Conservation (phyloP, 2,888 invertebrate genomes). For the Erebia epiphron region DNA sequence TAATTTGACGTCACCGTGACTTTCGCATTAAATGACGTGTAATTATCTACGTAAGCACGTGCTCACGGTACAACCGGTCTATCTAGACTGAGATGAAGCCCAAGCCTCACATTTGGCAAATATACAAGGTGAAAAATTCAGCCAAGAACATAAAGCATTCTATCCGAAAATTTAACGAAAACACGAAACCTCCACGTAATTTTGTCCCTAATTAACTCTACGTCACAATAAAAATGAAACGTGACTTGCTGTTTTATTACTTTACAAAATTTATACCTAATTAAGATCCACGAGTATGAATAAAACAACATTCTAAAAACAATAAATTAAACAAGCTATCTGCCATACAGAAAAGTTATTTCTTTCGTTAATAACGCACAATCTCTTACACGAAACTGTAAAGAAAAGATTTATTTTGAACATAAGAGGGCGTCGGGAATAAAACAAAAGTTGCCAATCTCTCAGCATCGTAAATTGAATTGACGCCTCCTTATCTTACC, state of each 20-base stretch:
- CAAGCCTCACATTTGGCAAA: slow-evolving; percentile 62
- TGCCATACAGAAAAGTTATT: background rate
- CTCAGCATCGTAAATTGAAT: slow-evolving; percentile 6
- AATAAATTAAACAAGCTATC: background rate
- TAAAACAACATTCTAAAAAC: background rate
- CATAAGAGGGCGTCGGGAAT: background rate
- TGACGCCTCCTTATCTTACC: background rate
- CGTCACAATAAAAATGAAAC: slow-evolving; percentile 24
- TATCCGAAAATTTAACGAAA: slow-evolving; percentile 31
- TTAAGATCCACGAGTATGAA: background rate
- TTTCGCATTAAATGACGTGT: slow-evolving; percentile 15
- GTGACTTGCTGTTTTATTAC: slow-evolving; percentile 18
- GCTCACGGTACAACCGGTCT: slow-evolving; percentile 64
- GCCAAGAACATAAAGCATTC: slow-evolving; percentile 57
- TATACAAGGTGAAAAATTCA: slow-evolving; percentile 63
- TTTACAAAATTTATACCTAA: slow-evolving; percentile 7
- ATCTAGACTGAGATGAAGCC: slow-evolving; percentile 66
- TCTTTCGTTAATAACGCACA: background rate
- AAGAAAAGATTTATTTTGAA: slow-evolving; percentile 10
- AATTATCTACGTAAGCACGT: slow-evolving; percentile 50
- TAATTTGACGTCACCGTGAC: slow-evolving; percentile 23
- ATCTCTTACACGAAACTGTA: background rate
- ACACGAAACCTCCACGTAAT: slow-evolving; percentile 9
- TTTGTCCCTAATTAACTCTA: slow-evolving; percentile 8
- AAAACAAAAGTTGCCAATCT: slow-evolving; percentile 9